Evolutionary conservation across 2,113 vertebrate species (phyloP).

Genomic region (Proteles cristata): DNA sequence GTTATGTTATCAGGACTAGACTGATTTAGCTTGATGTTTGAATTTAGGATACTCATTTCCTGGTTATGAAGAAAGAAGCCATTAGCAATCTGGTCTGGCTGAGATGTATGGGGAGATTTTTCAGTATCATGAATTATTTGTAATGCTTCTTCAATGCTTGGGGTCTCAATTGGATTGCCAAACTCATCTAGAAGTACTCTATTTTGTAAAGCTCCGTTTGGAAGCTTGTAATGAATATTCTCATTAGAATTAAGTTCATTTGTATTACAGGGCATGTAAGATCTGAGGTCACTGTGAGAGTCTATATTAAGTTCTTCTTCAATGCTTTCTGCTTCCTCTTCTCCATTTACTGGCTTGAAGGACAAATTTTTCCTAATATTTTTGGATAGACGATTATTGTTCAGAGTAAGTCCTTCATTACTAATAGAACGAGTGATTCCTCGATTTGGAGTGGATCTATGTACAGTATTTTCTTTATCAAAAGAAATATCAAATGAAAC

Average conservation of each 20-base stretch:
- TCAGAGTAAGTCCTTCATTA: conserved; percentile 93
- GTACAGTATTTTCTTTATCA: conserved; percentile 90
- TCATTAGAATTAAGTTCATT: conserved; percentile 80
- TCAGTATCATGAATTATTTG: conserved; percentile 94
- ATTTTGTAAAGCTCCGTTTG: conserved; percentile 89
- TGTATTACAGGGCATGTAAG: conserved; percentile 67
- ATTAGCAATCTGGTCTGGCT: conserved; percentile 88
- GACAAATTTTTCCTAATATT: conserved; percentile 93
- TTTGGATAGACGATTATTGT: conserved; percentile 87
- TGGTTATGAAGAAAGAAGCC: conserved; percentile 97
- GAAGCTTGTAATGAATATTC: conserved; percentile 80
- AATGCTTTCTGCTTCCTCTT: conserved; percentile 89
- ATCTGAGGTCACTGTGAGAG: conserved; percentile 74
- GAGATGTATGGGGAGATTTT: conserved; percentile 86
- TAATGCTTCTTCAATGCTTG: conserved; percentile 95
- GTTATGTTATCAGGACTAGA: conserved; percentile 87
- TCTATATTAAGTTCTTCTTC: conserved; percentile 90
- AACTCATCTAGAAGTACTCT: conserved; percentile 87
- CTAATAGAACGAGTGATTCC: conserved; percentile 95
- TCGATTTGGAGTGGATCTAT: conserved; percentile 81
- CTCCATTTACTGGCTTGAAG: conserved; percentile 94
- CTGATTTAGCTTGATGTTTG: conserved; percentile 84
- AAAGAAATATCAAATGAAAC: conserved; percentile 99
- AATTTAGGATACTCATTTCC: conserved; percentile 85
- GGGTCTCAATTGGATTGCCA: conserved; percentile 88